Evolutionary conservation across 1,140 invertebrate species (phyloP).

Genomic region (Ephestia elutella): DNA sequence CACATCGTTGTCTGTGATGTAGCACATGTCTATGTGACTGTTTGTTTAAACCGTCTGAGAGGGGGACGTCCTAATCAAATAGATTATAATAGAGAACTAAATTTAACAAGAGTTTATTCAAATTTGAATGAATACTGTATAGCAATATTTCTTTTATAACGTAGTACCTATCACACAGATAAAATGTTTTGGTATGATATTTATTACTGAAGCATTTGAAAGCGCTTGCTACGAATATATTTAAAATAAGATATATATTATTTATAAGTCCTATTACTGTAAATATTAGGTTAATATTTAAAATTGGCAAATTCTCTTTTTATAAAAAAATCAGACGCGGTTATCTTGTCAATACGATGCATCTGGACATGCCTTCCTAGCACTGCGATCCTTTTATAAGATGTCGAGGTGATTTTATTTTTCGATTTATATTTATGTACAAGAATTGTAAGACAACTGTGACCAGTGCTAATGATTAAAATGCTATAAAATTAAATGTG

Average conservation of each 20-base stretch:
- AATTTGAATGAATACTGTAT: neutral
- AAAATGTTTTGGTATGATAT: slow-evolving; percentile 36
- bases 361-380: slow-evolving; percentile 32
- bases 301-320: slow-evolving; percentile 59
- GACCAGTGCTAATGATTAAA: slow-evolving; percentile 58
- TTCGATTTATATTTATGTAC: slow-evolving; percentile 24
- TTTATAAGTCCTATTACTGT: slow-evolving; percentile 60
- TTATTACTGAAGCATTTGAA: slow-evolving; percentile 37
- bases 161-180: neutral
- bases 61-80: neutral
- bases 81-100: too few relatives aligned
- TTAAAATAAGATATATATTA: slow-evolving; percentile 43
- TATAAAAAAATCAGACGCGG: slow-evolving; percentile 20
- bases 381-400: slow-evolving; percentile 21
- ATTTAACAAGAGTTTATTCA: too few relatives aligned
- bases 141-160: neutral
- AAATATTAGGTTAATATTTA: slow-evolving; percentile 70
- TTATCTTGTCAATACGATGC: slow-evolving; percentile 22
- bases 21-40: slow-evolving; percentile 65
- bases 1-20: slow-evolving; percentile 59
- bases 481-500: slow-evolving; percentile 40
- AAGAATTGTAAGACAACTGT: slow-evolving; percentile 27
- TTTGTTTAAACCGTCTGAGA: neutral
- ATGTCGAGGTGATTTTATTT: slow-evolving; percentile 6
- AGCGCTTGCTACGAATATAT: slow-evolving; percentile 50